These are phyloP conservation scores for Ptilonorhynchus violaceus DNA, from an alignment of 2,113 vertebrate genomes.

Conservation along the genomic window DNA sequence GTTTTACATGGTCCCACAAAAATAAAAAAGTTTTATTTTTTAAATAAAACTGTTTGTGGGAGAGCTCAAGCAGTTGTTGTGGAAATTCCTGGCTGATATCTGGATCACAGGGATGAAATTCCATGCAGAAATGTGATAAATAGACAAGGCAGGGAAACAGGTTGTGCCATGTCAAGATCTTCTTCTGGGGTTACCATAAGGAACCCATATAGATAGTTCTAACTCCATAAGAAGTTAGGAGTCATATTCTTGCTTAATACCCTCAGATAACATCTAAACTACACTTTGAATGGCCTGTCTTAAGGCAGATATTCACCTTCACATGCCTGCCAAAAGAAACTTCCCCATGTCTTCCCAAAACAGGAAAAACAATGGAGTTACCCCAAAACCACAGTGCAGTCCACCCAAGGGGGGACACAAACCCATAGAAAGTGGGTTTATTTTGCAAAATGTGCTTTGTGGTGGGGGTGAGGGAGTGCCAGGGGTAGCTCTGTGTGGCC, in stretches of 20 bases:
- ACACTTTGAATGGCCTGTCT: neutral
- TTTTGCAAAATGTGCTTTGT: neutral
- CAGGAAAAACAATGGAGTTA: neutral
- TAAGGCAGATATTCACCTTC: neutral
- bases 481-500: neutral
- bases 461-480: neutral
- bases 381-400: neutral
- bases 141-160: neutral
- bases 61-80: neutral
- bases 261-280: neutral
- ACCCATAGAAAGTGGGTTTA: neutral
- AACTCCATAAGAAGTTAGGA: neutral
- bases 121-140: neutral
- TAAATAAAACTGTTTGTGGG: too few species aligned
- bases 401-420: too few species aligned
- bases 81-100: neutral
- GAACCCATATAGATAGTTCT: neutral
- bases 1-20: neutral
- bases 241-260: neutral
- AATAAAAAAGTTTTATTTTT: too few species aligned
- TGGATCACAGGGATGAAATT: neutral
- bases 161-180: neutral
- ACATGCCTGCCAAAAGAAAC: neutral
- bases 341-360: neutral
- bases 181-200: neutral